Evolutionary conservation across 2,797 vertebrate species (phyloP).

Genomic region (Tachyglossus aculeatus): DNA sequence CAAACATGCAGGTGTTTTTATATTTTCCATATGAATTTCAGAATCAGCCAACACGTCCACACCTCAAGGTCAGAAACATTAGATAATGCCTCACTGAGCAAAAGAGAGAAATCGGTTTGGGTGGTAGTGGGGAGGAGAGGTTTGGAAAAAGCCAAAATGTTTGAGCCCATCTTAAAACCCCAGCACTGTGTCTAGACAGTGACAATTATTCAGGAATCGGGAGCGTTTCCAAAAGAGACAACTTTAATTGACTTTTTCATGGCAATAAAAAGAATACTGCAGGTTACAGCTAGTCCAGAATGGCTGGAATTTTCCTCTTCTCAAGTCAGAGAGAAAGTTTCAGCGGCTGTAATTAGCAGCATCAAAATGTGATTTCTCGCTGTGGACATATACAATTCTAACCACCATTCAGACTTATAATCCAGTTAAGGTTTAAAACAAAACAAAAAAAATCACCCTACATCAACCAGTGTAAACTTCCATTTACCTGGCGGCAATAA

Average conservation of each 20-base stretch:
- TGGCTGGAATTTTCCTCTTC: constrained; percentile 52
- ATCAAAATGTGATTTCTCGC: constrained; percentile 58
- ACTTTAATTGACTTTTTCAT: constrained; percentile 59
- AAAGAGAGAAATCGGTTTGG: constrained; percentile 18
- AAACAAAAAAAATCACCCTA: constrained; percentile 10
- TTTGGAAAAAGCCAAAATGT: constrained; percentile 1
- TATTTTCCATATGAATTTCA: constrained; percentile 24
- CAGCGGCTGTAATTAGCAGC: constrained; percentile 38
- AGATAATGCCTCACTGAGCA: constrained; percentile 5
- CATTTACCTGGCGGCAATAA: constrained; percentile 56
- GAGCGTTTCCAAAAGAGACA: constrained; percentile 43
- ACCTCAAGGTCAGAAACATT: constrained; percentile 23
- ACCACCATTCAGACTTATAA: constrained; percentile 56
- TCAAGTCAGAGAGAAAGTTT: constrained; percentile 37
- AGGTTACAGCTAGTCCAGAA: constrained; percentile 40
- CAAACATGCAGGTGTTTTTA: constrained; percentile 44
- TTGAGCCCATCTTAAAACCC: constrained; percentile 45
- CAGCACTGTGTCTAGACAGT: constrained; percentile 44
- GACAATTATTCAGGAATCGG: constrained; percentile 51
- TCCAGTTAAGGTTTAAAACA: constrained; percentile 49
- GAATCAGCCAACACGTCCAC: constrained; percentile 18
- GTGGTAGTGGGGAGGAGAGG: background rate
- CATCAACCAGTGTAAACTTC: constrained; percentile 60
- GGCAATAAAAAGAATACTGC: constrained; percentile 71
- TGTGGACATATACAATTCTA: constrained; percentile 60